These are phyloP conservation scores for Uromys caudimaculatus DNA, from an alignment of 2,797 vertebrate genomes.

Conservation along the genomic window DNA sequence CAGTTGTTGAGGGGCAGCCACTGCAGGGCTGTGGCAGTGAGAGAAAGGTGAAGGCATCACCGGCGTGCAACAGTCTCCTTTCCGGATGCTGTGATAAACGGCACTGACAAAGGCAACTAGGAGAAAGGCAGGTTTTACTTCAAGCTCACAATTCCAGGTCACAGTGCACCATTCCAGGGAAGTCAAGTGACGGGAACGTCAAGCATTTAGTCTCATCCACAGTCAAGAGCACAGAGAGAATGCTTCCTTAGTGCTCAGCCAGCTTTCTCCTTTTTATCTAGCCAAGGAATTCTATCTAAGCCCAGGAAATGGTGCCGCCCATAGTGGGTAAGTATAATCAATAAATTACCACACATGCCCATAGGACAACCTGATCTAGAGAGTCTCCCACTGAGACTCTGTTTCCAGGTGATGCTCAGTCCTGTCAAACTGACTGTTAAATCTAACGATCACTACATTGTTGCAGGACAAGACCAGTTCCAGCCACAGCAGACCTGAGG, in stretches of 20 bases:
- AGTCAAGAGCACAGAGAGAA: neutral
- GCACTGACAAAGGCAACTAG: neutral
- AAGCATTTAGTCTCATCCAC: neutral
- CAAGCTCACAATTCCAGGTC: neutral
- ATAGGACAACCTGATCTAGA: neutral
- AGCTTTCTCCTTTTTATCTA: neutral
- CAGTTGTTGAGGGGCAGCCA: neutral
- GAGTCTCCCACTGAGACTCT: neutral
- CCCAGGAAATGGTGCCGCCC: neutral
- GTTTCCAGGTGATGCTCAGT: neutral
- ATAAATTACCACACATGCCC: neutral
- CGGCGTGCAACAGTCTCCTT: neutral
- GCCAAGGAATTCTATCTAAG: neutral
- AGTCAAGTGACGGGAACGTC: neutral
- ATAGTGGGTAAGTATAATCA: neutral
- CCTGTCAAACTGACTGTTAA: no score
- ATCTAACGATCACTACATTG: neutral
- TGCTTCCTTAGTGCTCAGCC: neutral
- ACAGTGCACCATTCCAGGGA: neutral
- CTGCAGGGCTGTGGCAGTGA: neutral
- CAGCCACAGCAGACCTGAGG: accelerated
- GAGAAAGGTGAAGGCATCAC: constrained; percentile 6
- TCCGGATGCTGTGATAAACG: neutral
- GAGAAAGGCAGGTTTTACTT: neutral
- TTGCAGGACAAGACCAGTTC: neutral